These are phyloP conservation scores for Anarrhichthys ocellatus DNA, from an alignment of 2,113 vertebrate genomes.

Conservation along the genomic window DNA sequence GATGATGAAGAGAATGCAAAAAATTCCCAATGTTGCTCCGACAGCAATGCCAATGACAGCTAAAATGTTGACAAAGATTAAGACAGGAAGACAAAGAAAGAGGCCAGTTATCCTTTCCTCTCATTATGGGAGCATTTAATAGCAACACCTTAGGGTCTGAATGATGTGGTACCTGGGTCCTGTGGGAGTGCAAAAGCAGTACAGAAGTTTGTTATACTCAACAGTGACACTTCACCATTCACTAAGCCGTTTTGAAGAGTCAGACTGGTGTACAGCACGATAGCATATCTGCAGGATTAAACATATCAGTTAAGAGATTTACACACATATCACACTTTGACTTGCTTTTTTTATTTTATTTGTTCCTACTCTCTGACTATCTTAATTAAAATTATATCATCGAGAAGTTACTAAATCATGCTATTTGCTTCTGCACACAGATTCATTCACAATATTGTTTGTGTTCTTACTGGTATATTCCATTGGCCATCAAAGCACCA, in stretches of 20 bases:
- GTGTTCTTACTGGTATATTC: constrained; percentile 72
- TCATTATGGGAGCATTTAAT: background rate
- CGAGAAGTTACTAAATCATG: background rate
- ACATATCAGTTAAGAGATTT: constrained; percentile 7
- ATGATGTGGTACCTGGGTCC: constrained; percentile 62
- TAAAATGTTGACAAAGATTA: constrained; percentile 56
- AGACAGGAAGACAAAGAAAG: background rate
- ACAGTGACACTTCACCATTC: accelerated
- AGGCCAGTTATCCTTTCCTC: background rate
- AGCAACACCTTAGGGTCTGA: background rate
- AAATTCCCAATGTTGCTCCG: constrained; percentile 82
- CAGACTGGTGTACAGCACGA: constrained; percentile 70
- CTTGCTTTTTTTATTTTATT: background rate
- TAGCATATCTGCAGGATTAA: constrained; percentile 56
- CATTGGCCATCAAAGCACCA: constrained; percentile 39
- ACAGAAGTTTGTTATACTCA: background rate
- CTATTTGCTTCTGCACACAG: background rate
- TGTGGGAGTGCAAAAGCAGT: accelerated
- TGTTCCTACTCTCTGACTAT: background rate
- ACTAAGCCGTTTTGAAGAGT: accelerated
- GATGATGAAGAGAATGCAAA: constrained; percentile 77
- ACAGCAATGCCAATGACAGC: constrained; percentile 80
- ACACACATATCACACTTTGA: background rate
- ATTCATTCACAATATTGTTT: background rate
- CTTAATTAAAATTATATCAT: background rate